These are phyloP conservation scores for Chelonia mydas DNA, from an alignment of 2,797 vertebrate genomes.

Conservation along the genomic window DNA sequence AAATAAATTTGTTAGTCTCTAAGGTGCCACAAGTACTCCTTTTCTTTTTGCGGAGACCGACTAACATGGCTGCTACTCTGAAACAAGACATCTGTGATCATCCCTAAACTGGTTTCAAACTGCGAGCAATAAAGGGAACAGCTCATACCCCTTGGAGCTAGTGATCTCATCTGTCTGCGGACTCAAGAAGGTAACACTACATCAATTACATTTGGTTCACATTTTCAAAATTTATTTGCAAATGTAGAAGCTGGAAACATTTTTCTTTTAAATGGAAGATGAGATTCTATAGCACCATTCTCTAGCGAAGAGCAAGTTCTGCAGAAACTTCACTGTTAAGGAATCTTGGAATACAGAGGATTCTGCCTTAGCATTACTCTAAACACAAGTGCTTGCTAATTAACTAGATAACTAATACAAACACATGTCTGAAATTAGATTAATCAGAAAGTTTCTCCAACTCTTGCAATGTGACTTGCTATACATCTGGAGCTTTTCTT, in stretches of 20 bases:
- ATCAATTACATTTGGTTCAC: slow-evolving; percentile 10
- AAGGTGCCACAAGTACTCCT: too few relatives aligned
- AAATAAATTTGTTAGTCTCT: too few relatives aligned
- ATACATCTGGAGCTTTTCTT: background rate
- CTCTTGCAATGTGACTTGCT: background rate
- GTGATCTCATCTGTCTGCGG: slow-evolving; percentile 10
- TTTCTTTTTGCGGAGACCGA: too few relatives aligned
- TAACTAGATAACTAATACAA: background rate
- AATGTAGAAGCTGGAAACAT: slow-evolving; percentile 5
- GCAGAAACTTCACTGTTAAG: background rate
- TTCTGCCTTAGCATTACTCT: fast-evolving
- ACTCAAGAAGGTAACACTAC: slow-evolving; percentile 15
- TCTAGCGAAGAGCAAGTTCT: background rate
- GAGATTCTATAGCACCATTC: background rate
- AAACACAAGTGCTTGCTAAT: background rate
- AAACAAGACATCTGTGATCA: too few relatives aligned
- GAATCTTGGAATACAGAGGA: background rate
- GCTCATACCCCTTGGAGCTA: background rate
- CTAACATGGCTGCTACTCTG: too few relatives aligned
- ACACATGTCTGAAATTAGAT: background rate
- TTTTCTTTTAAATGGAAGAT: background rate
- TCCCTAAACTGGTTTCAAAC: too few relatives aligned
- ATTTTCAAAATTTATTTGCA: slow-evolving; percentile 33
- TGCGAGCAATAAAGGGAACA: background rate
- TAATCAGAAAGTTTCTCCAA: background rate